Evolutionary conservation across 2,113 vertebrate genomes (phyloP), one percentile per base, ranked within the genome.

Genomic region (Muntiacus reevesi): DNA sequence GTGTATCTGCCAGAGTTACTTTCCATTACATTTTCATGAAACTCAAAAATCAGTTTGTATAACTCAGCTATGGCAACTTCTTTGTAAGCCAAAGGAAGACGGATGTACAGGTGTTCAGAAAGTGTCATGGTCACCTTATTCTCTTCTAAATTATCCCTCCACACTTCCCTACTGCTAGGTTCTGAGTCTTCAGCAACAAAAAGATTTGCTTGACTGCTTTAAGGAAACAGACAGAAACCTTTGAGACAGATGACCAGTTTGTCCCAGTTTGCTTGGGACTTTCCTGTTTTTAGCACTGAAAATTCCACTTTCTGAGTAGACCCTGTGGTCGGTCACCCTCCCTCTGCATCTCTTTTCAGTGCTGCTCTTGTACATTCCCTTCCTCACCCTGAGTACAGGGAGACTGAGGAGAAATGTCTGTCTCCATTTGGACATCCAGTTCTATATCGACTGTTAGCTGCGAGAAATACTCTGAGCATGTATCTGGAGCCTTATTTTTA

Each of bases 71-170:
- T 89, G 78, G 60, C 95, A 95, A 3, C 88, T 96, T 95, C 74
- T 96, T 96, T 93, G 83, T 91, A 45, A 47, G 71, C 57, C 47
- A 60, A 79, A 90, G n/a, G 86, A 93, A 97, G 71, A 52, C 67
- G 76, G 47, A 43, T 86, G 36, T 40, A 83, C 11, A 90, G 8
- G 36, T 86, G 67, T 96, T 95, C 86, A 74, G 21, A 54, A 71
- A 92, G 91, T 95, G 96, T 97, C 95, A 89, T 64, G 95, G 86
- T 94, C 96, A 97, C 96, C 97, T 83, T 93, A 93, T 57, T 89
- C 86, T 94, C 67, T 96, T 96, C 59, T 50, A 60, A 47, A 50
- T 96, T 81, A 76, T 59, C 6, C 43, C 55, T 82, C 27, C 21
- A 9, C 30, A 55, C 23, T 74, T 82, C 10, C 36, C 47, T 4